A percentile compares a stretch with the other conserved stretches of the same genome.
These are phyloP conservation scores for Ibidorhyncha struthersii DNA, from an alignment of 2,113 vertebrate genomes.

Conservation along the genomic window DNA sequence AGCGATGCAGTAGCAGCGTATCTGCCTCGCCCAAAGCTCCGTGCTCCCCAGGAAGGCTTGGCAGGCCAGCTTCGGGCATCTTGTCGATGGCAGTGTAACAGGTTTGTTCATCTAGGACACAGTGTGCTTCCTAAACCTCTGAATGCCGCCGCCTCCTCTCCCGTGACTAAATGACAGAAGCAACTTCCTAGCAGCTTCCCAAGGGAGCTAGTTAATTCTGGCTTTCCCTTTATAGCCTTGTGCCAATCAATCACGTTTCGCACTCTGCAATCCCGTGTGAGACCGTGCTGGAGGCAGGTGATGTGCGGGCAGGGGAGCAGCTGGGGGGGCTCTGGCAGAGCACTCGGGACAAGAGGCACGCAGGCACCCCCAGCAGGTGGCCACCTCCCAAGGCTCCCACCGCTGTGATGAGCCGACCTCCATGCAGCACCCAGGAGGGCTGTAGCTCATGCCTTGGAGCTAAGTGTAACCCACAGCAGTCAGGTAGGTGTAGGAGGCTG, in stretches of 20 bases:
- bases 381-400: fast-evolving
- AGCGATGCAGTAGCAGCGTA: fast-evolving
- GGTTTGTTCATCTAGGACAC: background rate
- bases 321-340: background rate
- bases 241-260: background rate
- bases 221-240: background rate
- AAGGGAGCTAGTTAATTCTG: background rate
- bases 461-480: fast-evolving
- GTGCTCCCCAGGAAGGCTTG: background rate
- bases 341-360: background rate
- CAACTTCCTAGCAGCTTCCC: constrained; percentile 40
- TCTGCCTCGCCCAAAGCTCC: background rate
- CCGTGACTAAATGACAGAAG: background rate
- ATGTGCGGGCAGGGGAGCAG: background rate
- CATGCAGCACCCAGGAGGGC: fast-evolving
- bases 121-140: background rate
- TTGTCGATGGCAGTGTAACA: background rate
- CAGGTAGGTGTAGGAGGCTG: background rate
- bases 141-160: no score
- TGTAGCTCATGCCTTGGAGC: background rate
- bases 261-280: background rate
- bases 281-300: background rate
- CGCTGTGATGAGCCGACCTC: background rate
- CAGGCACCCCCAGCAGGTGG: no score
- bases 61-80: fast-evolving